These are phyloP conservation scores for Agrotis exclamationis DNA, from an alignment of 2,888 invertebrate genomes.

Conservation along the genomic window DNA sequence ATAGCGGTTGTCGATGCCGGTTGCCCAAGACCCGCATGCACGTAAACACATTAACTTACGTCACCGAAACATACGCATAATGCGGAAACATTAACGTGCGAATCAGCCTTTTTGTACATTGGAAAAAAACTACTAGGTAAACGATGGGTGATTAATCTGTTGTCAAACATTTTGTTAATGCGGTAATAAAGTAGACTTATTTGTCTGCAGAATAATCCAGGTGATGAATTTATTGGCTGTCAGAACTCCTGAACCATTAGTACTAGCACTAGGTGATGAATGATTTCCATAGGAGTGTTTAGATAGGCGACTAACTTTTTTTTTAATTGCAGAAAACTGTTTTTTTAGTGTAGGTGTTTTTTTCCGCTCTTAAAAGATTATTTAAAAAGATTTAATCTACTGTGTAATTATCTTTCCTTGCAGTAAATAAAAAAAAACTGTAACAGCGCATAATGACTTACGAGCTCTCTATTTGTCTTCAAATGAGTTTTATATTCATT, in stretches of 20 bases:
- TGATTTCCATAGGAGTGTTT: background rate
- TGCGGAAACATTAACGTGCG: conserved; percentile 74
- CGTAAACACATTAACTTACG: conserved; percentile 68
- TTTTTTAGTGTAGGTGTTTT: too few species aligned
- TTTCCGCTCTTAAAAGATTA: background rate
- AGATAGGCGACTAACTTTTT: too few species aligned
- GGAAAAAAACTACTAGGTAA: conserved; percentile 59
- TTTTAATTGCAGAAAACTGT: too few species aligned
- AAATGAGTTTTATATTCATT: conserved; percentile 19
- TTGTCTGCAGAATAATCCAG: background rate
- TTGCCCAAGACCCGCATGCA: conserved; percentile 72
- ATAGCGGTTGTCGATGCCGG: conserved; percentile 33
- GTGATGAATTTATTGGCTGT: background rate
- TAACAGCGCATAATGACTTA: conserved; percentile 16
- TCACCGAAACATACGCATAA: conserved; percentile 68
- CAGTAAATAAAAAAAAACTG: conserved; percentile 13
- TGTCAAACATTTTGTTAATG: conserved; percentile 18
- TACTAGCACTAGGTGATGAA: background rate
- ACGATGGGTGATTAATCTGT: conserved; percentile 36
- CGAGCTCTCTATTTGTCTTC: conserved; percentile 19
- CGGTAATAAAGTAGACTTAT: conserved; percentile 3
- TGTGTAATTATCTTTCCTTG: conserved; percentile 30
- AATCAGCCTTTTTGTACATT: conserved; percentile 66
- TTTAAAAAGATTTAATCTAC: conserved; percentile 10
- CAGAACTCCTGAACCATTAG: background rate